Conservation (phyloP, 2,113 vertebrate genomes). For the Uria lomvia region DNA sequence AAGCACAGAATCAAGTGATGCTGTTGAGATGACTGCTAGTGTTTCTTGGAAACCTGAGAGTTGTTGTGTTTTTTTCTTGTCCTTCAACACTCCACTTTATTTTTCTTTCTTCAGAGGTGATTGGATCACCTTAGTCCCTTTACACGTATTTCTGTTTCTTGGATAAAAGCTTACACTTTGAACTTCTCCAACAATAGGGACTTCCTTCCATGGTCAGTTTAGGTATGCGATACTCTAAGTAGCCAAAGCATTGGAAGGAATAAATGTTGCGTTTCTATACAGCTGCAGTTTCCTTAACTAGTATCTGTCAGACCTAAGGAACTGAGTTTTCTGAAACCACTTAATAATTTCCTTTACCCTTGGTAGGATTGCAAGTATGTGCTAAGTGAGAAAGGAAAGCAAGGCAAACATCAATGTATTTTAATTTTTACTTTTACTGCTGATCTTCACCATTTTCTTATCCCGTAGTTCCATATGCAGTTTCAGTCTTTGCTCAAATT, state of each 20-base stretch:
- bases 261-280: not conserved
- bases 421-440: not conserved
- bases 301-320: not conserved
- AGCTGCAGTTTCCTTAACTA: not conserved
- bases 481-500: not conserved
- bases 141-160: not conserved
- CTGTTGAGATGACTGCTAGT: not conserved
- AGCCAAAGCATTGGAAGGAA: not conserved
- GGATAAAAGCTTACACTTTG: not conserved
- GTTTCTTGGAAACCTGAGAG: not conserved
- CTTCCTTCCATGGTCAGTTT: not conserved
- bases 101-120: not conserved
- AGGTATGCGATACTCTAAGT: not conserved
- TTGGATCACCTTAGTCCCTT: not conserved
- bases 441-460: not conserved
- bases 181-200: not conserved
- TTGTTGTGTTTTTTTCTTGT: rapidly evolving
- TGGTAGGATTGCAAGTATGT: not conserved
- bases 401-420: not conserved
- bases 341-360: not conserved
- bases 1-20: not conserved
- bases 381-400: not conserved
- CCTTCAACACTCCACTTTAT: not conserved
- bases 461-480: not conserved
- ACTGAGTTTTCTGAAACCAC: not conserved